Percentiles rank a stretch among this genome's conserved stretches.
These are phyloP conservation scores for Trichechus manatus DNA, from an alignment of 2,113 vertebrate species.

Conservation along the genomic window DNA sequence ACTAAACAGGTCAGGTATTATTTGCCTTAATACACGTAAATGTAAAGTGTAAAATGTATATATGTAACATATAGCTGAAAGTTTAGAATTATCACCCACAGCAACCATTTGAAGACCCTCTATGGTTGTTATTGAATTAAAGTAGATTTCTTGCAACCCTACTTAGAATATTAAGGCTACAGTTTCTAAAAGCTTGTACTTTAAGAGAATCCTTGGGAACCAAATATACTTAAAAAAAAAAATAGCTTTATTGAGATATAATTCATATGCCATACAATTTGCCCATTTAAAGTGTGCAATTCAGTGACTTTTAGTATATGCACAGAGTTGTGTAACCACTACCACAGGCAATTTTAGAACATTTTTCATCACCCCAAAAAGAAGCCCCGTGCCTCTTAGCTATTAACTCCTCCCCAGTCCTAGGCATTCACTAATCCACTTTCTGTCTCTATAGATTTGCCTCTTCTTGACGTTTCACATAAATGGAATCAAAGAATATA, in stretches of 20 bases:
- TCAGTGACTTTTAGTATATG: neutral
- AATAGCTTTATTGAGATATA: slow-evolving; percentile 38
- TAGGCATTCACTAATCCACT: neutral
- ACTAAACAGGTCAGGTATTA: slow-evolving; percentile 94
- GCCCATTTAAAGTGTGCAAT: neutral
- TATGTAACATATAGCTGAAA: slow-evolving; percentile 46
- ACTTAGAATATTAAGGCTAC: neutral
- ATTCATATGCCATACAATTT: neutral
- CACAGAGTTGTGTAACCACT: neutral
- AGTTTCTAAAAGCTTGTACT: slow-evolving; percentile 51
- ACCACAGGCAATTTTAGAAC: slow-evolving; percentile 4
- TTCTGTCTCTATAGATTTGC: slow-evolving; percentile 3
- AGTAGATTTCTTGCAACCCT: neutral
- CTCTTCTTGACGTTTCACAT: slow-evolving; percentile 35
- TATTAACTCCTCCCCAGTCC: neutral
- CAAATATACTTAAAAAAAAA: slow-evolving; percentile 1
- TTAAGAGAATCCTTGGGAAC: slow-evolving; percentile 55
- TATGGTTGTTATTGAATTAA: slow-evolving; percentile 48
- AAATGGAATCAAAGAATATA: neutral
- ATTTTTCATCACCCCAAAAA: neutral
- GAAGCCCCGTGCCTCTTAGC: neutral
- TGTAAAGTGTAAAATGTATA: slow-evolving; percentile 67
- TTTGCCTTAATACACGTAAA: slow-evolving; percentile 60
- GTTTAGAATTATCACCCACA: neutral
- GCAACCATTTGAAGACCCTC: neutral